Base-by-base conservation (phyloP, 2,797 vertebrate species). In the Hydrocynus forskahlii region DNA sequence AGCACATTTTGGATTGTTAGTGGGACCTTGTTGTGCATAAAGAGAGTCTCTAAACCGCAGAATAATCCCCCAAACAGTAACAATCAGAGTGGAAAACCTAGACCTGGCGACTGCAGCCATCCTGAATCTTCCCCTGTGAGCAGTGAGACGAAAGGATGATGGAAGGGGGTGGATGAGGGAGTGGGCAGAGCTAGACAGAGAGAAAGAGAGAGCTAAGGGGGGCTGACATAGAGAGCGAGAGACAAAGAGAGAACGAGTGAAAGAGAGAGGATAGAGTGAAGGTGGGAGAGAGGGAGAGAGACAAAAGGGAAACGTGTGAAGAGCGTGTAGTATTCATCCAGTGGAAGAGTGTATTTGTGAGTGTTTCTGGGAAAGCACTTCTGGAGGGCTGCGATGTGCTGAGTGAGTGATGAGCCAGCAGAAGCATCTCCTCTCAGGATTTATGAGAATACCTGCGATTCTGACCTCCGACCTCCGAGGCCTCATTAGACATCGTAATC, bases 1-100 rank as follows among this genome's bases (percentile, higher is more conserved):
- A 43, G 78, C 76, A 75, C 17, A 16, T 80, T 72, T 66, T 64
- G 60, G 66, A 64, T 23, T 59, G 81, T 87, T 88, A 87, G 84
- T 90, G 81, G 83, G 62, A 70, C 83, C 79, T 83, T 62, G 43
- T 75, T 73, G 54, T 60, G 5, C 86, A 88, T 82, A 85, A 77
- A 86, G 87, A 83, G 75, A 82, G 85, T 83, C 76, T 76, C 78
- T 70, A 70, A 83, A 82, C 85, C 83, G 64, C 86, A 80, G 73
- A 80, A 69, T 73, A 72, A 75, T 84, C 59, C 80, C 80, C 85
- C 83, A 71, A 87, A 77, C 81, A 91, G 88, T 86, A 83, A 80
- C 84, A 86, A 76, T 68, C 59, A 70, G 77, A 62, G 86, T 83
- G 89, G 86, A 91, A 92, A 93, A 84, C 38, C 83, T 62, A 80